Evolutionary conservation across 2,113 vertebrate species (phyloP), one percentile per base, ranked within the genome.

Genomic region (Aix galericulata): DNA sequence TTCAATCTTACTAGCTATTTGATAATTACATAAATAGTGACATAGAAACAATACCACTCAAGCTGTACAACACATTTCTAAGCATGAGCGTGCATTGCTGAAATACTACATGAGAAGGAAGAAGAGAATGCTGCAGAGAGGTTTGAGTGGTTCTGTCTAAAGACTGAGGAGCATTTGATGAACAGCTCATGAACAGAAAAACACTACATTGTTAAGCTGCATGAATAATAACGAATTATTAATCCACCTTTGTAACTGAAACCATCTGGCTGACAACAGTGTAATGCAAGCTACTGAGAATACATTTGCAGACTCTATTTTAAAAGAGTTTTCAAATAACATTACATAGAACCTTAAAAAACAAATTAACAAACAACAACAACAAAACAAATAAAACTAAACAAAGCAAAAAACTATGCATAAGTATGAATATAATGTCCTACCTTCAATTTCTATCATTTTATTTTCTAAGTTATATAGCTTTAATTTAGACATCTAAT

Each of bases 141-240:
- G 23, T 6, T 82, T 64, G 20, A 88, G 27, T 44, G 11, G 14
- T 55, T 86, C 18, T 29, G 11, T 31, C 21, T 81, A 40, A 81
- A 89, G 17, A 32, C 11, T 32, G 5, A 5, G 40, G 38, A 77
- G 13, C 42, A 59, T 87, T 81, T 81, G 23, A 82, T 72, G n/a
- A 82, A 75, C 86, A 67, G 56, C 85, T 89, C 88, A 68, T 50
- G 71, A 75, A 75, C 13, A 71, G 60, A 73, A 78, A 90, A 83
- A 66, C 74, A 32, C 52, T 23, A 52, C 78, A 73, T 52, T 68
- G 31, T 62, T 77, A 67, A 23, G 34, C 46, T 55, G 16, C 8
- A 26, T 62, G 36, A 84, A 67, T 78, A 84, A 67, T 55, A 91
- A 82, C 82, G 15, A 87, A 89, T 84, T 95, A 92, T 91, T 91